Percentiles rank a stretch among this genome's conserved stretches.
Evolutionary conservation across 64 coral and sea anemone genomes (phyloP).

Genomic region (Montipora foliosa): DNA sequence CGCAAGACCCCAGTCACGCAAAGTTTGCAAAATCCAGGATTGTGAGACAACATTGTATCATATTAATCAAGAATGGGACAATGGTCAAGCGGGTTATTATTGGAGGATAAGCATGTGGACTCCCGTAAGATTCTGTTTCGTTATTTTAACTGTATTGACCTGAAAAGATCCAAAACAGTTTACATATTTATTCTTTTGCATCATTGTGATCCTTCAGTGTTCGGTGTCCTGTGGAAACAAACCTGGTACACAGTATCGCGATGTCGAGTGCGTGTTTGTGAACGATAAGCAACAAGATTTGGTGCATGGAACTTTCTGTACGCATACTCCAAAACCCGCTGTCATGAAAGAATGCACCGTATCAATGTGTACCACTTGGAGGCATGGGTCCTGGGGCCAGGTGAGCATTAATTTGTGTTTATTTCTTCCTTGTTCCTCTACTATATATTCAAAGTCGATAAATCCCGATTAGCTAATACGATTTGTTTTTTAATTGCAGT

Average conservation of each 20-base stretch:
- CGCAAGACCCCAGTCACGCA: conserved; percentile 11
- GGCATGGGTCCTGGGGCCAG: conserved; percentile 58
- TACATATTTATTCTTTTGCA: neutral
- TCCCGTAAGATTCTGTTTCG: neutral
- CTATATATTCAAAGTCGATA: too few species aligned
- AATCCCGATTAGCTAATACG: too few species aligned
- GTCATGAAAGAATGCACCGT: conserved; percentile 4
- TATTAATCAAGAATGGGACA: neutral
- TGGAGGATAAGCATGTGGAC: conserved; percentile 21
- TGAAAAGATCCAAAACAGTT: neutral
- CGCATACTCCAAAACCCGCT: conserved; percentile 32
- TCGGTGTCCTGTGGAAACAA: conserved; percentile 61
- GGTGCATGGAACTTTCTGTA: neutral
- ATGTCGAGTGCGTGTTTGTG: conserved; percentile 37
- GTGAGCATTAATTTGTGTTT: conserved; percentile 15
- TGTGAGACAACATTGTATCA: neutral
- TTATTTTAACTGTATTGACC: neutral
- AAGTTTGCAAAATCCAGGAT: conserved; percentile 13
- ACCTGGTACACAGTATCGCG: conserved; percentile 29
- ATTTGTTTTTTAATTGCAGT: conserved; percentile 23
- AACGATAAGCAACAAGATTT: neutral
- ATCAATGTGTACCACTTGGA: conserved; percentile 63
- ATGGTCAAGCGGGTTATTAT: neutral
- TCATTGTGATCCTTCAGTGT: conserved; percentile 8
- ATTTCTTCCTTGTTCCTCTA: too few species aligned